Base-by-base conservation (phyloP, 2,113 vertebrate species). In the Eretmochelys imbricata region DNA sequence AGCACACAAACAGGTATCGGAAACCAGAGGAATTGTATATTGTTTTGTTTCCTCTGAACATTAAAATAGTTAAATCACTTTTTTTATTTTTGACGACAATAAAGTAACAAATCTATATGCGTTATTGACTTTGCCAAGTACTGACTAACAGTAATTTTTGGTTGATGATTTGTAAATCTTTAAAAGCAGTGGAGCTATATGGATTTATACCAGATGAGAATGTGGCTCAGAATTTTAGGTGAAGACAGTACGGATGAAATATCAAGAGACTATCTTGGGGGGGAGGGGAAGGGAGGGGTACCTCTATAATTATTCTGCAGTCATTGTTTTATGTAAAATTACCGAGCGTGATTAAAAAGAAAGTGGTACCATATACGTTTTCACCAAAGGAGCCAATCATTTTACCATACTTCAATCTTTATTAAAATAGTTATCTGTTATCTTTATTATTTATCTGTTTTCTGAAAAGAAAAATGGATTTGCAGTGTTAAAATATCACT, bases 131-230 rank as follows among this genome's bases (percentile, higher is more conserved):
- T 94, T 87, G 5, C 82, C 78, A 83, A 24, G 11, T 84, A 89
- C 54, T 92, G 50, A 84, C 54, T 95, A 19, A 86, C 88, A 93
- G 48, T 1, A 6, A 27, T 59, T 93, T 96, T 95, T 95, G 50
- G 20, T 8, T 85, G 85, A 88, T 89, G 19, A 88, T 84, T 94
- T 95, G n/a, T 88, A 93, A 96, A 84, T n/a, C 51, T 31, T 91
- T 89, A 69, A n/a, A 94, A 75, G 96, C 24, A 85, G 17, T 7
- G 69, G 82, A 88, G 35, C 25, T 84, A 5, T n/a, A 10, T 81
- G 88, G 78, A 88, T 53, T 94, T 65, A 31, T 14, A 93, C 14
- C 22, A 80, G 46, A 57, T 83, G 87, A 84, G 82, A 59, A 88
- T 46, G 25, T 54, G 0, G 0, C 72, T 55, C 80, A 87, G 20